These are phyloP conservation scores for Akabosia matsudoensis DNA, from an alignment of 1,140 invertebrate genomes.

Conservation along the genomic window DNA sequence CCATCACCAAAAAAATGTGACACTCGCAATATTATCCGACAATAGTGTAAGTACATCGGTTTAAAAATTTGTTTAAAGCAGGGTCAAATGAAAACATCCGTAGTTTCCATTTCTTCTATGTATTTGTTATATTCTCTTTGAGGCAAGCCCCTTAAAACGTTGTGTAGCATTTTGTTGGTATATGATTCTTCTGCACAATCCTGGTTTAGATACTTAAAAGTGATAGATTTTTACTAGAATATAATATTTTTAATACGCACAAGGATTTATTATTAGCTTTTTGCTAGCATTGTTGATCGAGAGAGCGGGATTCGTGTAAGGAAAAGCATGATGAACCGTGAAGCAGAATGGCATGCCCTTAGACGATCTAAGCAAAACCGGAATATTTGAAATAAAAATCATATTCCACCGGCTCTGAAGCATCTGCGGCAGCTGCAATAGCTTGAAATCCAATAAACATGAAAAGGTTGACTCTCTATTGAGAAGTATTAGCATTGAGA, in stretches of 20 bases:
- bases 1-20: background rate
- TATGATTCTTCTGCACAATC: too few species aligned
- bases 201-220: too few species aligned
- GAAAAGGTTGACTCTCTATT: background rate
- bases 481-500: background rate
- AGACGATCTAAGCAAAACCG: background rate
- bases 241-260: too few species aligned
- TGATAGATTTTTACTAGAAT: too few species aligned
- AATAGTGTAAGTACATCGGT: background rate
- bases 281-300: background rate
- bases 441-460: background rate
- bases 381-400: conserved; percentile 4
- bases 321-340: conserved; percentile 17
- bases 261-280: conserved; percentile 9
- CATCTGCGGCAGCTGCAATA: conserved; percentile 21
- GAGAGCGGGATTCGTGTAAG: background rate
- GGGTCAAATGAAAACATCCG: conserved; percentile 9
- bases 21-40: conserved; percentile 2
- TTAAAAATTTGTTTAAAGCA: conserved; percentile 15
- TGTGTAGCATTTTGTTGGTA: too few species aligned
- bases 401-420: background rate
- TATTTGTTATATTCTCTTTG: too few species aligned
- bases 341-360: conserved; percentile 1
- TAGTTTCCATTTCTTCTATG: background rate
- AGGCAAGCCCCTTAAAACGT: too few species aligned